Evolutionary conservation across 2,888 invertebrate genomes (phyloP), one percentile per base, ranked within the genome.

Genomic region (Tetranychus truncatus): DNA sequence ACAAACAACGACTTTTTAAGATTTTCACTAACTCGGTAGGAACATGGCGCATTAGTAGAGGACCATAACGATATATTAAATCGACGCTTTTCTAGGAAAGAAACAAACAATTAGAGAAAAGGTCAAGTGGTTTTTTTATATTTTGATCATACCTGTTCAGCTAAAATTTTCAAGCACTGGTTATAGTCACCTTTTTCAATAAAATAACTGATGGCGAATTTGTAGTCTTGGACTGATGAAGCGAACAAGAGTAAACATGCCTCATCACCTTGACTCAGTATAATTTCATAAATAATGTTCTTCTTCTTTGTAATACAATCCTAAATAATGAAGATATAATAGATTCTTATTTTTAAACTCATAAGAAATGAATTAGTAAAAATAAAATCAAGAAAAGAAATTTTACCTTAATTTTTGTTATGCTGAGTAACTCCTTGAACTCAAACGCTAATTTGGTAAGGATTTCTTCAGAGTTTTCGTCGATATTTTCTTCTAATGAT

Each of bases 221-320:
- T 93, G 81, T 89, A 93, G 83, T 99, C 97, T 82, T 91, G 90
- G 83, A 94, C 90, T 71, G 91, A 87, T 66, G 90, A 87, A 0
- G 95, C 92, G 74, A 97, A 86, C 81, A 90, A 89, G 46, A 95
- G 89, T 21, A 95, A 84, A 82, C 95, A 95, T 77, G 90, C 89
- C 78, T 91, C 90, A 83, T 97, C 95, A 0, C 95, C 96, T 81
- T 99, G 96, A 77, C 92, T 92, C 0, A 92, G 88, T 86, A 97
- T 91, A 76, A 99, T 82, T 80, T 92, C 89, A 81, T 95, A 95
- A 73, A 97, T 89, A 0, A 90, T 90, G 1, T 88, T 86, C 79
- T 90, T 89, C 80, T 95, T 91, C 77, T 88, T 88, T 76, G 87
- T 88, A 88, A 82, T 92, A 78, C 78, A 78, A 80, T 69, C 69